A percentile compares a stretch with the other conserved stretches of the same genome.
Evolutionary conservation across 1,140 invertebrate species (phyloP).

Genomic region (Drosophila mauritiana): DNA sequence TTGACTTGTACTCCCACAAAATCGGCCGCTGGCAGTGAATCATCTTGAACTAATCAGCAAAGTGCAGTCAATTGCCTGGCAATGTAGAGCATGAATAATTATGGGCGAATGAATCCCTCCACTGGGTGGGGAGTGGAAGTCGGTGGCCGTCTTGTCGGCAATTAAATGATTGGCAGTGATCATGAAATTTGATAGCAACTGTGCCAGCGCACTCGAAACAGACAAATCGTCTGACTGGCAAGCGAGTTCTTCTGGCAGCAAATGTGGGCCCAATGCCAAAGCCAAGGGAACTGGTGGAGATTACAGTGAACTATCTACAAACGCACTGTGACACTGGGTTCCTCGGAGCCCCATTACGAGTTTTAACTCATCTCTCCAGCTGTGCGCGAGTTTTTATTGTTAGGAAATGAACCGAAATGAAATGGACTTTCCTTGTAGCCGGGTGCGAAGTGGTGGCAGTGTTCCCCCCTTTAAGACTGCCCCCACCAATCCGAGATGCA

Average conservation of each 20-base stretch:
- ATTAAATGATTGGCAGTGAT: slow-evolving; percentile 80
- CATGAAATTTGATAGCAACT: slow-evolving; percentile 76
- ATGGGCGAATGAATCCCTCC: slow-evolving; percentile 30
- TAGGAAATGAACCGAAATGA: too few species aligned
- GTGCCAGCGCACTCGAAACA: slow-evolving; percentile 52
- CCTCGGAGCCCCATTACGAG: too few species aligned
- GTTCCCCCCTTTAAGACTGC: not conserved
- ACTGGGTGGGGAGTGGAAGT: slow-evolving; percentile 13
- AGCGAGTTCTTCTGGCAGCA: slow-evolving; percentile 22
- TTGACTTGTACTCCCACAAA: slow-evolving; percentile 8
- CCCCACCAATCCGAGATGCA: not conserved
- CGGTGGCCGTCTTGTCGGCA: slow-evolving; percentile 20
- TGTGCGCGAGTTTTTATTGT: too few species aligned
- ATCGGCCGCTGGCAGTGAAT: slow-evolving; percentile 3
- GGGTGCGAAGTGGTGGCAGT: too few species aligned
- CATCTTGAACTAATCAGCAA: slow-evolving; percentile 24
- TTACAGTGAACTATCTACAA: not conserved
- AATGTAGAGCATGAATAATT: slow-evolving; percentile 75
- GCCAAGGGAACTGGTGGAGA: not conserved
- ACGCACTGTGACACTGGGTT: not conserved
- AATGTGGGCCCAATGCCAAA: slow-evolving; percentile 31
- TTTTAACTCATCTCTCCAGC: too few species aligned
- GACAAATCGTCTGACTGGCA: slow-evolving; percentile 43
- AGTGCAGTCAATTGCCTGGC: slow-evolving; percentile 33
- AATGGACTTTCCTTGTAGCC: too few species aligned